These are phyloP conservation scores for Zaprionus africanus DNA, from an alignment of 1,140 invertebrate species.

Conservation along the genomic window DNA sequence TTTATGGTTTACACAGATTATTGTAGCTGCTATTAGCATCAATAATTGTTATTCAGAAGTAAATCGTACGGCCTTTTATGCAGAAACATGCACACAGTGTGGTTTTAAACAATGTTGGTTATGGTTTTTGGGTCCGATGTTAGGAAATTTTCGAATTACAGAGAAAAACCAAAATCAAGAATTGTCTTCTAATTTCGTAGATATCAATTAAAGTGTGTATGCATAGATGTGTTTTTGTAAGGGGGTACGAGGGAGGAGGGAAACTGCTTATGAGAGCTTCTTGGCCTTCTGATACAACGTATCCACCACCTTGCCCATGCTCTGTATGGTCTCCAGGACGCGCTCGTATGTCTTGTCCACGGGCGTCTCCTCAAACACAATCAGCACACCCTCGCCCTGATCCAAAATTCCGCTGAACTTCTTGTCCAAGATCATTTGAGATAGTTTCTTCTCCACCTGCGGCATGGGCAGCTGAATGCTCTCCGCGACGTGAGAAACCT, in stretches of 20 bases:
- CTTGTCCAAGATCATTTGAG: conserved; percentile 99
- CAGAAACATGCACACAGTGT: conserved; percentile 53
- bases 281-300: conserved; percentile 99
- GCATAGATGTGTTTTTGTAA: neutral
- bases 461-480: conserved; percentile 95
- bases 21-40: conserved; percentile 50
- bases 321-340: conserved; percentile 98
- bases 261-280: conserved; percentile 94
- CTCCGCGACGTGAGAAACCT: conserved; percentile 92
- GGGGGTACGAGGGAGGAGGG: neutral
- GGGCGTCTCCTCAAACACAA: conserved; percentile 98
- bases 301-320: conserved; percentile 99
- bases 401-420: conserved; percentile 98
- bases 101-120: conserved; percentile 26
- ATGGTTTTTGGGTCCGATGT: conserved; percentile 33
- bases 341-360: conserved; percentile 98
- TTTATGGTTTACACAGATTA: conserved; percentile 60
- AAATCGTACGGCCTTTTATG: conserved; percentile 44
- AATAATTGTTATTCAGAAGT: conserved; percentile 30
- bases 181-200: conserved; percentile 66
- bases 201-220: conserved; percentile 58
- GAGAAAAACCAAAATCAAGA: conserved; percentile 49
- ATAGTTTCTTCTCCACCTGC: conserved; percentile 98
- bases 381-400: conserved; percentile 98
- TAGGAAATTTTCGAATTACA: conserved; percentile 31